Evolutionary conservation across 2,113 vertebrate genomes (phyloP), one percentile per base, ranked within the genome.

Genomic region (Oreochromis niloticus): DNA sequence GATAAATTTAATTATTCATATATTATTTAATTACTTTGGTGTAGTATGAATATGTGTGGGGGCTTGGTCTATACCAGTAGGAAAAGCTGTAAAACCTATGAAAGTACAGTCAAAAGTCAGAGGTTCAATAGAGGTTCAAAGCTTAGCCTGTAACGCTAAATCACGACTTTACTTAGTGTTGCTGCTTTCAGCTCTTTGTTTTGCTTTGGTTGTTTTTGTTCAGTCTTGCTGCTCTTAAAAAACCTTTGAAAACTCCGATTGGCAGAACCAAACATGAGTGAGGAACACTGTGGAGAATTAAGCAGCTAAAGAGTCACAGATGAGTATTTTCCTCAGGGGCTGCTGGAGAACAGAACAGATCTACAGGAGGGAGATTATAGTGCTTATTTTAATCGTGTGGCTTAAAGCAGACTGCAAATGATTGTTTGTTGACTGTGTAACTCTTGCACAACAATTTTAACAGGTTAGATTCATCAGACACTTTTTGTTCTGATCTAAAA

Each of bases 241-340:
- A 50, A 30, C 16, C 24, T 30, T 50, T 16, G 4, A 75, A 75
- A 17, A 50, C 0, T 50, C 17, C 0, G 9, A 30, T 50, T 30
- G 9, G 24, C 24, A 48, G 43, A 30, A 30, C 71, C 16, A 3
- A 75, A 75, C 16, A 12, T 19, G 71, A 75, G 24, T 50, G 24
- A 50, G 43, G 50, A 75, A 32, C 66, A 10, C 9, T 32, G 19
- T 68, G 71, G 71, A 30, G 9, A 75, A 1, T 50, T 75, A 30
- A 75, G 43, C 9, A 75, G 71, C 71, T 75, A 19, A 75, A 12
- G 71, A 75, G 43, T 75, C 43, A 50, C 0, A 32, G 27, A 50
- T 75, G 68, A 75, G 41, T 0, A 11, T 1, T n/a, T 78, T 78
- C 6, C 16, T 52, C 17, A 13, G 2, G 10, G 1, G 27, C 16